Base-by-base conservation (phyloP, 2,113 vertebrate genomes). In the Plecotus auritus region DNA sequence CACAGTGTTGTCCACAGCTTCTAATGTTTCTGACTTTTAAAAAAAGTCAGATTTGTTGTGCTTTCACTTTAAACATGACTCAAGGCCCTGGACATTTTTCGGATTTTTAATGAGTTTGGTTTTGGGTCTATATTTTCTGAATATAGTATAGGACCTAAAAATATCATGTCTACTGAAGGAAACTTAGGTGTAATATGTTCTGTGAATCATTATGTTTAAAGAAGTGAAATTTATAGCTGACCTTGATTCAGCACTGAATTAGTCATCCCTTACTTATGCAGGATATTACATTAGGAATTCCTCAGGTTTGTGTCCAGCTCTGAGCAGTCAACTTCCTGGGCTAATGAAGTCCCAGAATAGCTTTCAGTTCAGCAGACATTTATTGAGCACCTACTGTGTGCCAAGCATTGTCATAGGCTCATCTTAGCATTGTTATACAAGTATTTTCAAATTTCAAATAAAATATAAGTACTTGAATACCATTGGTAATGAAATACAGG, bases 251-350 rank as follows among this genome's bases (percentile, higher is more conserved):
- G 85, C 96, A 98, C 97, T 96, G 97, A 98, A 98, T 98, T 98
- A 98, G 97, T 98, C 98, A 97, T 98, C 97, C 97, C 93, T 98
- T 98, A 98, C 97, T 97, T 97, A 97, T 95, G 97, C 97, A 98
- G 98, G 97, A 96, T 98, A 98, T 98, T 98, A 98, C 96, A 98
- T 97, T 97, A 98, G 97, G 96, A 98, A 98, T 98, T 98, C 97
- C 93, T 98, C 26, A 77, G 91, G 96, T 98, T 98, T 96, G 92
- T 95, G 9, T 81, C 97, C 97, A 98, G 96, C 95, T 96, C 97
- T 98, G 94, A 97, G 97, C 94, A 92, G 85, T 96, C 96, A 97
- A 89, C 95, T 98, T 98, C 95, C 82, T 97, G 95, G 78, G 97
- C 97, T 97, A 98, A 98, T 98, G 96, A 98, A 98, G 97, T 97